Evolutionary conservation across 2,113 vertebrate genomes (phyloP), one percentile per base, ranked within the genome.

Genomic region (Piprites chloris): DNA sequence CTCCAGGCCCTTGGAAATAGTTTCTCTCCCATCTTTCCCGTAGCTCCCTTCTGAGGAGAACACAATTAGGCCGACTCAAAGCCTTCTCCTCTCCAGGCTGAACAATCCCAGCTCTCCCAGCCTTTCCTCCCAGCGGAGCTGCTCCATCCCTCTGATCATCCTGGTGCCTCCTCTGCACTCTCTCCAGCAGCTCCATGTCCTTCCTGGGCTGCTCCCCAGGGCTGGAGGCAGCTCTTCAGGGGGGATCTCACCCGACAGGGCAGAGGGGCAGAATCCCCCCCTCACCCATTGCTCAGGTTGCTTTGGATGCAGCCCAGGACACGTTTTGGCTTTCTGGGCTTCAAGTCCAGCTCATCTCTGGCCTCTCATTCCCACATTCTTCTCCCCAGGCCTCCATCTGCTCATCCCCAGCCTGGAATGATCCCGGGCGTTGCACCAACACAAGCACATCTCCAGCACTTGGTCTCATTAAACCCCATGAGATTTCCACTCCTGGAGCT

Each of bases 381-480:
- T 71, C 8, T 79, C 20, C 49, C 11, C 66, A 32, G 28, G 4
- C 33, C 47, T 80, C 42, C 67, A 35, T 41, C 58, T 49, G 30
- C 26, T 79, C 41, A 26, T 28, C 50, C 58, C 26, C 14, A 66
- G 44, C 37, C 17, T 44, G 50, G 50, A 58, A 1, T 15, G 59
- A 44, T 1, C 0, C 33, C 35, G 19, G 37, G 27, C 5, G 18
- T 33, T 6, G 11, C 6, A 33, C 68, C 11, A 28, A 0, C 14
- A 11, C 5, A 39, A 3, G 24, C 4, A 35, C 35, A 80, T 67
- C 13, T 42, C 16, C 58, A 63, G 1, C 42, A 11, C 14, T 11
- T 66, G 42, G 0, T 33, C 44, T 22, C 28, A 9, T 19, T 13
- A n/a, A 74, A 28, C 20, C 49, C 21, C 24, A 28, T 1, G 4